Percentiles rank a stretch among this genome's conserved stretches.
phyloP scores from a whole-genome alignment of 2,888 invertebrate genomes.

The Chromoteleia sp. region DNA sequence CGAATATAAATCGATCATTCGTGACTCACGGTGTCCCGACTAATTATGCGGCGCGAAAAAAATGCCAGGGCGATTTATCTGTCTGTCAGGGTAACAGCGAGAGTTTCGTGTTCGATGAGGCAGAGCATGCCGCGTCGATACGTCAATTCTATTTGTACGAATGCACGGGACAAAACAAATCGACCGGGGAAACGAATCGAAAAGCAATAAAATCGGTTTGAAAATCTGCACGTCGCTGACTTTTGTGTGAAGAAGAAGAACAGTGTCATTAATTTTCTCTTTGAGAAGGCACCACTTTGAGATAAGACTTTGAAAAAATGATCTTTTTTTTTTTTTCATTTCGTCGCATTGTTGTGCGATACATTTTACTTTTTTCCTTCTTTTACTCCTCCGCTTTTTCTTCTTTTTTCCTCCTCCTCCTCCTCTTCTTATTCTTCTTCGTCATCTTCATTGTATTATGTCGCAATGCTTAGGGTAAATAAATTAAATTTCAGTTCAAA shows the following conservation, averaged over 20 bases:
- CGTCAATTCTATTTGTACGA: conserved; percentile 44
- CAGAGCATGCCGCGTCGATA: conserved; percentile 55
- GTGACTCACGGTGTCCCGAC: conserved; percentile 39
- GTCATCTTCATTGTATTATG: not conserved
- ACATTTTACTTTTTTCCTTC: too few relatives aligned
- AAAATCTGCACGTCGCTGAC: too few relatives aligned
- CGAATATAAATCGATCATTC: conserved; percentile 48
- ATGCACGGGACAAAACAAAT: conserved; percentile 36
- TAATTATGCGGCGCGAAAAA: conserved; percentile 53
- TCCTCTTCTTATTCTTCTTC: not conserved
- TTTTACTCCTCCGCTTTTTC: too few relatives aligned
- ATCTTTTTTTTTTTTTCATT: too few relatives aligned
- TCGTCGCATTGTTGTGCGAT: too few relatives aligned
- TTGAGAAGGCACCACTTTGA: too few relatives aligned
- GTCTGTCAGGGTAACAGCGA: conserved; percentile 46
- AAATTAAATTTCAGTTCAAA: conserved; percentile 52
- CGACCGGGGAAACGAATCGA: conserved; percentile 26
- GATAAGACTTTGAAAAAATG: too few relatives aligned
- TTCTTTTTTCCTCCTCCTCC: too few relatives aligned
- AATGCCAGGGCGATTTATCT: conserved; percentile 49
- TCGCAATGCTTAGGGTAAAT: conserved; percentile 16
- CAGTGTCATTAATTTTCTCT: conserved; percentile 7
- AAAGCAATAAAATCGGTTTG: conserved; percentile 26
- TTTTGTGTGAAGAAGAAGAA: too few relatives aligned
- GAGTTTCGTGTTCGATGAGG: conserved; percentile 60